These are phyloP conservation scores for Rhodeus uyekii DNA, from an alignment of 2,797 vertebrate species.

Conservation along the genomic window DNA sequence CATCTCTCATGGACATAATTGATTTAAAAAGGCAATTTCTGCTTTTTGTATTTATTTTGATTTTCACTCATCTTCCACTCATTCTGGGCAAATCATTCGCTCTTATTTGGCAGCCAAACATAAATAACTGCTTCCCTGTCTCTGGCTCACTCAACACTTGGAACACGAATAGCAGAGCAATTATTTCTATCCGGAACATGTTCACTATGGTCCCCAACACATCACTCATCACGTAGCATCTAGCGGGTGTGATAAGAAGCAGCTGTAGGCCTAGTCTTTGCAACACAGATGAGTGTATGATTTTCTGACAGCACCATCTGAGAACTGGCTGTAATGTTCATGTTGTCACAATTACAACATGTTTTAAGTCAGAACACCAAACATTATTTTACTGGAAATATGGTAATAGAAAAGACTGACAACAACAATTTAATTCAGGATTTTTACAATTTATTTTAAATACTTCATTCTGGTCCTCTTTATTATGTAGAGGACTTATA, in stretches of 20 bases:
- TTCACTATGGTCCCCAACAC: conserved; percentile 25
- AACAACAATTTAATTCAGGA: background rate
- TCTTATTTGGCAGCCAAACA: conserved; percentile 52
- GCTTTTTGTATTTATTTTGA: conserved; percentile 44
- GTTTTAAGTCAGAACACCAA: background rate
- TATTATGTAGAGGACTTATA: too few relatives aligned
- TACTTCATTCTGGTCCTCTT: background rate
- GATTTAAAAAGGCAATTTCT: conserved; percentile 41
- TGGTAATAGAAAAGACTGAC: background rate
- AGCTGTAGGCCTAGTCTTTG: background rate
- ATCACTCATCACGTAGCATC: conserved; percentile 30
- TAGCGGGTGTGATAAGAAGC: conserved; percentile 46
- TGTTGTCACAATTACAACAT: background rate
- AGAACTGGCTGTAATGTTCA: conserved; percentile 21
- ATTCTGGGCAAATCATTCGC: conserved; percentile 52
- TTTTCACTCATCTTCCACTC: conserved; percentile 46
- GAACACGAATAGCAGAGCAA: conserved; percentile 29
- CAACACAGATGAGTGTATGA: conserved; percentile 8
- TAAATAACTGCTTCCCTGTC: conserved; percentile 44
- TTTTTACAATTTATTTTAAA: background rate
- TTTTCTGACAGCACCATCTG: conserved; percentile 31
- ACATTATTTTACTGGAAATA: background rate
- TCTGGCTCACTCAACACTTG: conserved; percentile 15
- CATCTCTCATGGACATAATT: conserved; percentile 41
- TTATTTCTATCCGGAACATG: conserved; percentile 45